Conservation (phyloP, 2,888 invertebrate species). For the Sminthurinus aureus region DNA sequence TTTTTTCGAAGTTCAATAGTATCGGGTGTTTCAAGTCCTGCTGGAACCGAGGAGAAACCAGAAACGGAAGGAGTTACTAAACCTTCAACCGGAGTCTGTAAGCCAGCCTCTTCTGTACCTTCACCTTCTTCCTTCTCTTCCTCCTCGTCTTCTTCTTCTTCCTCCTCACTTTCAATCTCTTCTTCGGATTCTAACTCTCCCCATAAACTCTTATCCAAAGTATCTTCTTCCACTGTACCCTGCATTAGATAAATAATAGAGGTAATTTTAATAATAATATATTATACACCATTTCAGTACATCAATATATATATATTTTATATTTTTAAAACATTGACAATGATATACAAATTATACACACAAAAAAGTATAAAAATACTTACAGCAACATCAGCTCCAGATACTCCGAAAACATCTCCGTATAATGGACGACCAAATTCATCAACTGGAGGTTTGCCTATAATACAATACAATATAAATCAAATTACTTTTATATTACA, state of each 20-base stretch:
- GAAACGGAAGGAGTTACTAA: constrained; percentile 95
- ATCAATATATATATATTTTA: no score
- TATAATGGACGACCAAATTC: constrained; percentile 97
- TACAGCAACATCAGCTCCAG: constrained; percentile 57
- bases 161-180: constrained; percentile 73
- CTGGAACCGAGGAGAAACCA: constrained; percentile 87
- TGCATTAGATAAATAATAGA: neutral
- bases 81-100: constrained; percentile 92
- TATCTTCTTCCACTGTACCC: constrained; percentile 71
- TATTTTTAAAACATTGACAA: no score
- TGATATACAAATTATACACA: neutral
- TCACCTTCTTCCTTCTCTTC: constrained; percentile 70
- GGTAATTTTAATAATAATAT: neutral
- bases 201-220: constrained; percentile 94
- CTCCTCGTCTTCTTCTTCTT: constrained; percentile 69
- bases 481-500: no score
- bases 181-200: constrained; percentile 95
- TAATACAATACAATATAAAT: no score
- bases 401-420: constrained; percentile 96
- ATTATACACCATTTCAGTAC: no score
- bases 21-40: constrained; percentile 98
- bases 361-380: constrained; percentile 19
- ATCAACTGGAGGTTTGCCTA: constrained; percentile 92
- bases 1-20: constrained; percentile 97
- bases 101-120: constrained; percentile 73